Evolutionary conservation across 2,888 invertebrate genomes (phyloP), one percentile per base, ranked within the genome.

Genomic region (Agrochola circellaris): DNA sequence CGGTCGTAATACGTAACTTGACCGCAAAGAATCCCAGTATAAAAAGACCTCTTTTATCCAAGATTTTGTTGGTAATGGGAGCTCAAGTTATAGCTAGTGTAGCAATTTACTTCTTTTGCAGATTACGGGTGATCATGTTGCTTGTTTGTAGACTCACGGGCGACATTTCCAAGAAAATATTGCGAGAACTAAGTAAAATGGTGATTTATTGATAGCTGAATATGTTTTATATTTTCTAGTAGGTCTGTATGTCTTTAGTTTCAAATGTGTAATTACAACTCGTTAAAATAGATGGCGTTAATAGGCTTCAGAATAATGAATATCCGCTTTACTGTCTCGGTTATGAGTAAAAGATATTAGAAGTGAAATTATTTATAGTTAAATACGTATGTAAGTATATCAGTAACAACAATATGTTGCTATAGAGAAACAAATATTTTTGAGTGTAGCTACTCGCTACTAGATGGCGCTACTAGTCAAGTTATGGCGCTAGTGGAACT

Each of bases 61-160:
- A 42, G 17, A 64, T 51, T 69, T n/a, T 67, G 11, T 56, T 42
- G 5, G 26, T 73, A 45, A 45, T 26, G 23, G n/a, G 30, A 74
- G 91, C 81, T 92, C 91, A 82, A 74, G 73, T 69, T 87, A 71
- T 62, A 79, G 81, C 91, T 93, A 89, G 30, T 54, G 7, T n/a
- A 23, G 89, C 93, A 93, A 94, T 95, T 95, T 95, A 90, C 91
- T 92, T 94, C 93, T 93, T 94, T 93, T 90, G 85, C 89, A 91
- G 92, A 93, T 94, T 92, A 91, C 86, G 86, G 89, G 90, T 87
- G 90, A 90, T 96, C 96, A 88, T 91, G 89, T 96, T 95, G 93
- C 96, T 94, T 96, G 95, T 96, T 96, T 96, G 94, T 91, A 92
- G 95, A 95, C 95, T 95, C 94, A 85, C 88, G 94, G 93, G 94